Evolutionary conservation across 1,140 invertebrate species (phyloP), one percentile per base, ranked within the genome.

Genomic region (Octopus bimaculoides): DNA sequence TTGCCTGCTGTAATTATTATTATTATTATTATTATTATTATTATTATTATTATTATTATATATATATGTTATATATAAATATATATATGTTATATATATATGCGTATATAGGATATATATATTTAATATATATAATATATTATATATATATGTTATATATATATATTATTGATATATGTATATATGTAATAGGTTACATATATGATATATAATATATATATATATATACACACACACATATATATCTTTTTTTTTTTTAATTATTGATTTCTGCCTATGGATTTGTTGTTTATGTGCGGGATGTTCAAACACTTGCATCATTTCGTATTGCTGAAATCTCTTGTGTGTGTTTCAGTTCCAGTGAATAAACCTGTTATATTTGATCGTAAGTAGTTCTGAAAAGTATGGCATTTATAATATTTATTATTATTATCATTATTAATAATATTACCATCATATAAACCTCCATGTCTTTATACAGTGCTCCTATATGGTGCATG

Each of bases 401-500:
- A 75, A 75, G 74, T 75, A 52, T 75, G 74, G 74, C 74, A 52
- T 52, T 75, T 75, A 75, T 41, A 52, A 75, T 75, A 52, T 53
- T 75, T 75, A 75, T 75, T 53, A 71, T 71, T 71, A 71, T 71
- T 71, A 71, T 71, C 26, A 71, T 71, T 71, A 71, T 71, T 17
- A 71, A n/a, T 71, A 71, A n/a, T 71, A 71, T 71, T 71, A 71
- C 26, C 14, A 71, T 71, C 26, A 71, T 71, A 6, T n/a, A 41
- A 53, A 75, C 74, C 74, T 75, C 52, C 41, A 75, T 75, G 74
- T 75, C 26, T 75, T 75, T 52, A 75, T 75, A 75, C 74, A 75
- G 74, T 75, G 74, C 74, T 75, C 74, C 74, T 75, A 41, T 52
- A 75, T 75, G 74, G 74, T 75, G 74, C 74, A 75, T 75, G 74